Percentiles rank a stretch among this genome's conserved stretches.
phyloP scores from a whole-genome alignment of 1,140 invertebrate species.

The Saccostrea glomerata region DNA sequence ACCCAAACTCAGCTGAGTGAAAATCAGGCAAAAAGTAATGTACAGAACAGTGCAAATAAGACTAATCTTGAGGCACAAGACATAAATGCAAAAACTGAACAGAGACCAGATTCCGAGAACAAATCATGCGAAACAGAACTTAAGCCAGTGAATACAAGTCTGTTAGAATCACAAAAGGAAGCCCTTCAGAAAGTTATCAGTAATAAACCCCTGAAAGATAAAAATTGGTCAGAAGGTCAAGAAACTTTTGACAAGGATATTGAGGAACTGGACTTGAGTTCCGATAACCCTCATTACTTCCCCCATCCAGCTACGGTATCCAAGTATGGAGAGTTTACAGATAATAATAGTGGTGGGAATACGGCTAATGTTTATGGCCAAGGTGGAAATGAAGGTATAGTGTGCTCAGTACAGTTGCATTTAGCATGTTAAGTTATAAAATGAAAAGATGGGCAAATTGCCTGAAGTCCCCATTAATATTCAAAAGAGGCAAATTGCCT shows the following conservation, averaged over 20 bases:
- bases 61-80: background rate
- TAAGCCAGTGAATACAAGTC: background rate
- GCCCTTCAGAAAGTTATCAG: background rate
- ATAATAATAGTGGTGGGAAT: background rate
- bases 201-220: conserved; percentile 18
- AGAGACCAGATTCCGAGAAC: background rate
- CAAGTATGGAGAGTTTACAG: background rate
- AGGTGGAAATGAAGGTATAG: background rate
- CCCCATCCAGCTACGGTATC: background rate
- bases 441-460: background rate
- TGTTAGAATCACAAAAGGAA: background rate
- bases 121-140: background rate
- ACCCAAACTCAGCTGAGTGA: background rate
- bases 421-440: background rate
- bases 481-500: background rate
- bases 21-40: background rate
- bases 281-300: background rate
- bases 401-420: background rate
- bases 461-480: background rate
- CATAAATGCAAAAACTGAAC: background rate
- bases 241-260: background rate
- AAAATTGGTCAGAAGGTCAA: conserved; percentile 9
- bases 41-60: background rate
- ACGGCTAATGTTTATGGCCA: background rate
- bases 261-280: background rate